Base-by-base conservation (phyloP, 2,113 vertebrate species). In the Hemicordylus capensis region DNA sequence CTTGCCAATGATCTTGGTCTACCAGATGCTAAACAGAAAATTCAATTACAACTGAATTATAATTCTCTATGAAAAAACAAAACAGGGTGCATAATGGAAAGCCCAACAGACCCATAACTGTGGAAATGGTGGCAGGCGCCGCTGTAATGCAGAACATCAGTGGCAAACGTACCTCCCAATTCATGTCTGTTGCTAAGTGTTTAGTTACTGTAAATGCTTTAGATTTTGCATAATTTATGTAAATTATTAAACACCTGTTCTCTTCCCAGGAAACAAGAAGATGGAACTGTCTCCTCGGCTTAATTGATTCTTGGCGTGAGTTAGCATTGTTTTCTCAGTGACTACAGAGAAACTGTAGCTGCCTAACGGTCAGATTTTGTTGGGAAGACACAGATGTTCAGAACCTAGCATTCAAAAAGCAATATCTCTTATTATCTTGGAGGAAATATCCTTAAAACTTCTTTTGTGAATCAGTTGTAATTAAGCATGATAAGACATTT, bases 241-340 rank as follows among this genome's bases (percentile, higher is more conserved):
- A 96, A 96, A 96, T 95, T 95, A 94, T 96, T 95, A 96, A 96
- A 93, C 95, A 96, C 94, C 93, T 96, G 95, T 93, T 96, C 92
- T 94, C 79, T 92, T 95, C 89, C 90, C 90, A 94, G 94, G 93
- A 95, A 96, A 94, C 83, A 93, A 94, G 88, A 85, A 90, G 90
- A 91, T 85, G 85, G 88, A 96, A 91, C 70, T 82, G 90, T 91
- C 80, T 93, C 87, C 89, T 94, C 87, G 81, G 72, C 93, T 94
- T 96, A 96, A 96, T 91, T 92, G 92, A 95, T 94, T 95, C 75
- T 93, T 96, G 93, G 92, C 93, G 90, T 93, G 87, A 91, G 69
- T 75, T 93, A 89, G 90, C 93, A 79, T 93, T 94, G 92, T 95
- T 95, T 96, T 93, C 88, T 93, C 85, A 0, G 88, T 73, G 95